Evolutionary conservation across 2,113 vertebrate genomes (phyloP), one percentile per base, ranked within the genome.

Genomic region (Lamprologus callipterus): DNA sequence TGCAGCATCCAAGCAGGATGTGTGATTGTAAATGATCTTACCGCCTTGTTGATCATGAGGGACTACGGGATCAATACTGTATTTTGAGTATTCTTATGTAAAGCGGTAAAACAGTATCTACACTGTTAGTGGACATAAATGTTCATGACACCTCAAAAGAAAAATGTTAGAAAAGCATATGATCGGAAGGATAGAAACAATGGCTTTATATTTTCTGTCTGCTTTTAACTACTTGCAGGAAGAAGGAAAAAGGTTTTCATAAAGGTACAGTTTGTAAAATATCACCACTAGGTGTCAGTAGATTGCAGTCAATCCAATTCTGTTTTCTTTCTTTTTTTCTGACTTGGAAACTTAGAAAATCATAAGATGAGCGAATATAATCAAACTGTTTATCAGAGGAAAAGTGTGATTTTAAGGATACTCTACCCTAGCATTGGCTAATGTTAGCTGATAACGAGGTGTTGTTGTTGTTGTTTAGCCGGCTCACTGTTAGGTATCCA

Each of bases 11-110:
- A 68, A 83, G 78, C 65, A 68, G 83, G 80, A 85, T 80, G n/a
- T 84, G 79, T 26, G 78, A 26, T 85, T 84, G 84, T 80, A 79
- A 89, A 87, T 85, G 82, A 81, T 49, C 85, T 84, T 35, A 65
- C 68, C 81, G 68, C 53, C 53, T 87, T 47, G 54, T 60, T 55
- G 75, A 86, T 85, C 81, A 28, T 4, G 6, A 82, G 26, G 58
- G 53, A 85, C 21, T 1, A 12, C 9, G 33, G 14, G 80, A 88
- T 86, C 87, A 53, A 88, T 87, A 85, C 49, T 57, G 60, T 16
- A 80, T 84, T 88, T 86, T 35, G 2, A 87, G 49, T 70, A 23
- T 65, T 49, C 84, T 81, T 81, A 85, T 37, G 5, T 85, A 85
- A 78, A 84, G 16, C 14, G 21, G 19, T 4, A 49, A 16, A 83